Base-by-base conservation (phyloP, 2,113 vertebrate genomes). In the Electrona antarctica region DNA sequence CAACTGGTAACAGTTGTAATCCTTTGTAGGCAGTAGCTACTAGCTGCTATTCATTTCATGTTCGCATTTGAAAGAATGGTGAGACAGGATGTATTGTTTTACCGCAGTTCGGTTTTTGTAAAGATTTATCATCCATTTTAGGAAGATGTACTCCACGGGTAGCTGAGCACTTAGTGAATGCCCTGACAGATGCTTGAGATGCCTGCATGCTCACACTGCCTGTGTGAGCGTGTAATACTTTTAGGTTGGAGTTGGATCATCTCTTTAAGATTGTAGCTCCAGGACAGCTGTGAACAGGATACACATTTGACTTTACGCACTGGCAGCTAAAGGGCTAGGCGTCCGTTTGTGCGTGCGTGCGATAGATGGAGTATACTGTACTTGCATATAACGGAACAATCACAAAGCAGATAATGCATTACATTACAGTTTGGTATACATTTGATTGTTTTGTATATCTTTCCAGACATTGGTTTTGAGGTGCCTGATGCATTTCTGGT, bases 401-500 rank as follows among this genome's bases (percentile, higher is more conserved):
- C 33, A 41, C 33, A 41, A 41, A 41, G 33, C 52, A 12, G 33
- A 55, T 28, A 50, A 41, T 41, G 11, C 9, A n/a, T 64, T 41
- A 41, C 33, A 41, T 41, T 46, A 65, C 70, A 71, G 13, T 69
- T 73, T 59, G 33, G 33, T 41, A 41, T 41, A 41, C 33, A 56
- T 33, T 61, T 76, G 12, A 74, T 50, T 67, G 13, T 10, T 7
- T 3, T 73, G 0, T 74, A 1, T 69, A 1, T 70, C 67, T 54
- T 82, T 85, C 55, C 78, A 95, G 94, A 94, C 80, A 90, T 93
- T 54, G 94, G 94, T 8, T 95, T 95, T 85, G 94, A 95, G 86
- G 94, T 95, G 63, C 94, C 94, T 3, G 93, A 95, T 84, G 89
- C 89, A 60, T 95, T 94, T 69, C 86, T 95, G 28, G 94, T 95